These are phyloP conservation scores for Microcebus tavaratra DNA, from an alignment of 2,113 vertebrate genomes.

Conservation along the genomic window DNA sequence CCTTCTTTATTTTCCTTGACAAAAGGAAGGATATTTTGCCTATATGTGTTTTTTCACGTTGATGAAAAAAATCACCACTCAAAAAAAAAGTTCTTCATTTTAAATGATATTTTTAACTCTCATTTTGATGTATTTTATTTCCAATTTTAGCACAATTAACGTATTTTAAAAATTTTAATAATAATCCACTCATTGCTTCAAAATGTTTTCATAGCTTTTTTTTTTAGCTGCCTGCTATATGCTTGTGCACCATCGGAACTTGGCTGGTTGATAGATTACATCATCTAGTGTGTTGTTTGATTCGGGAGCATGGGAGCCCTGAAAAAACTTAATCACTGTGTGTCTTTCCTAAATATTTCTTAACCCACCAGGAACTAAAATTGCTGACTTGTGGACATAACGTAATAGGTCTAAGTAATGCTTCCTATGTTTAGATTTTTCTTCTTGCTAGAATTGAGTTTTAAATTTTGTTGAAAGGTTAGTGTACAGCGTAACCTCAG, in stretches of 20 bases:
- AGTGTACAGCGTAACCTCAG: no score
- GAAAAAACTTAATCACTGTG: not conserved
- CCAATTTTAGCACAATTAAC: not conserved
- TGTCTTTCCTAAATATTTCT: not conserved
- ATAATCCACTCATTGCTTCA: not conserved
- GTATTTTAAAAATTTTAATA: not conserved
- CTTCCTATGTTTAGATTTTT: not conserved
- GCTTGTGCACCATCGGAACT: not conserved
- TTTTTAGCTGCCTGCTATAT: not conserved
- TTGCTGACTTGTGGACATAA: not conserved
- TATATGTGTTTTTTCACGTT: not conserved
- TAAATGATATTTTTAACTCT: not conserved
- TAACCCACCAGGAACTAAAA: not conserved
- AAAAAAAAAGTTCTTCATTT: not conserved
- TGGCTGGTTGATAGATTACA: not conserved
- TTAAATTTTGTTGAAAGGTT: not conserved
- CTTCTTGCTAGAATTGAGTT: not conserved
- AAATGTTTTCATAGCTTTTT: not conserved
- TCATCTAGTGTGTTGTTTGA: no score
- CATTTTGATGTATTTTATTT: not conserved
- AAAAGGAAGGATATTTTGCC: not conserved
- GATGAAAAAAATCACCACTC: not conserved
- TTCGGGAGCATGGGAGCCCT: no score
- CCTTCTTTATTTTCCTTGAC: not conserved
- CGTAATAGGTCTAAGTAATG: not conserved